phyloP scores from a whole-genome alignment of 1,140 invertebrate species.

The Drosophila nannoptera region DNA sequence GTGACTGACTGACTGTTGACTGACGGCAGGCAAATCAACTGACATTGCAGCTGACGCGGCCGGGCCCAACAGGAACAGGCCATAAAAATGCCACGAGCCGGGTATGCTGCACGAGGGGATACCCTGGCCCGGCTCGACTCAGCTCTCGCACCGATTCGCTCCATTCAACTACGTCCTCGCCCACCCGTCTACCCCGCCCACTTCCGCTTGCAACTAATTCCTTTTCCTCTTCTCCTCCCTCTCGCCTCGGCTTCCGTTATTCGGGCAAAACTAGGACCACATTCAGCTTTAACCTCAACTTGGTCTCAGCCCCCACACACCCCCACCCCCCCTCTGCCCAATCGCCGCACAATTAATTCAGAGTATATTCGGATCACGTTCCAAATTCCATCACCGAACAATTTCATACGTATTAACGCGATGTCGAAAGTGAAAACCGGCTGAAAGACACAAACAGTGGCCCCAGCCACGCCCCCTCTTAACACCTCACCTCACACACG shows the following conservation, averaged over 20 bases:
- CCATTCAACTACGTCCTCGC: too few relatives aligned
- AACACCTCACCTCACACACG: background rate
- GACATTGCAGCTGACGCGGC: constrained; percentile 52
- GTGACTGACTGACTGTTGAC: constrained; percentile 39
- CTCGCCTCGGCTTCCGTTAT: background rate
- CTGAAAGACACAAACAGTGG: constrained; percentile 23
- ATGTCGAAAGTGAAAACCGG: constrained; percentile 68
- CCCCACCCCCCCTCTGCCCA: constrained; percentile 1
- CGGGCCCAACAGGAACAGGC: constrained; percentile 1
- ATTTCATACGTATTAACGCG: constrained; percentile 77
- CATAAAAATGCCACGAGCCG: background rate
- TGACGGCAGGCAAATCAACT: constrained; percentile 66
- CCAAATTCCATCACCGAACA: constrained; percentile 73
- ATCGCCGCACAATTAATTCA: constrained; percentile 65
- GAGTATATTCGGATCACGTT: constrained; percentile 69
- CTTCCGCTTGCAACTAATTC: constrained; percentile 7
- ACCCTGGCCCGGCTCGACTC: too few relatives aligned
- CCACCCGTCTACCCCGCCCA: too few relatives aligned
- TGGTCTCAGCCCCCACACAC: background rate
- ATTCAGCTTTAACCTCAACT: constrained; percentile 19
- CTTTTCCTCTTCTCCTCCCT: background rate
- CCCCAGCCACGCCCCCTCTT: background rate
- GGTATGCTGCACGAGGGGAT: background rate
- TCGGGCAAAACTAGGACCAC: background rate
- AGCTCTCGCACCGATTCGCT: background rate